Conservation (phyloP, 1,140 invertebrate genomes). For the Macrocentrus cingulum region DNA sequence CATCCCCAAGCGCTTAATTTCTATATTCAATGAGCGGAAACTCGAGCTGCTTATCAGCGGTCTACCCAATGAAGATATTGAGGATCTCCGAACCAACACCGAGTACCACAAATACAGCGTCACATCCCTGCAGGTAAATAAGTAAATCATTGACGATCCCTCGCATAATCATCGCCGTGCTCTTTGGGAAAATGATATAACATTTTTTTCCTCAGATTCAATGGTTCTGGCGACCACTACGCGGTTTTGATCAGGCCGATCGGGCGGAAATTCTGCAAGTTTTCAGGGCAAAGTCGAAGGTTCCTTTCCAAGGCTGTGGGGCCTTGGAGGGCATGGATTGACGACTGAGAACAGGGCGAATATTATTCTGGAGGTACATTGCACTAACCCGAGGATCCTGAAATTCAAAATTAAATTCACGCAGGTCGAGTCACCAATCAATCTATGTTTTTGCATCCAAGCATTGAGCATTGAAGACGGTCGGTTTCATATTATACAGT, state of each 20-base stretch:
- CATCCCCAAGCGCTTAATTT: constrained; percentile 90
- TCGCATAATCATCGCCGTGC: not conserved
- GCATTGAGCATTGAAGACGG: constrained; percentile 94
- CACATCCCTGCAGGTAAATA: constrained; percentile 78
- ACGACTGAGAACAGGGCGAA: too few species aligned
- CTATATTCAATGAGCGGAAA: constrained; percentile 96
- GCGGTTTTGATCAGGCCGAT: constrained; percentile 92
- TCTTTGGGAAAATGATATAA: not conserved
- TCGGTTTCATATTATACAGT: constrained; percentile 92
- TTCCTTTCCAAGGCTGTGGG: constrained; percentile 91
- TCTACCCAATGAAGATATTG: constrained; percentile 90
- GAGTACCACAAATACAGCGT: constrained; percentile 93
- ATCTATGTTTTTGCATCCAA: constrained; percentile 94
- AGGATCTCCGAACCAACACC: constrained; percentile 88
- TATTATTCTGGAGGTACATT: too few species aligned
- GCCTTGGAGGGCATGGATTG: constrained; percentile 95
- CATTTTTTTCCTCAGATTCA: constrained; percentile 69
- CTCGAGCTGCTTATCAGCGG: constrained; percentile 89
- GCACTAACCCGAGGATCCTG: constrained; percentile 89
- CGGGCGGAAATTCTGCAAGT: constrained; percentile 93
- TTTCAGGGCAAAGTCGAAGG: constrained; percentile 93
- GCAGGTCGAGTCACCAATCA: constrained; percentile 98
- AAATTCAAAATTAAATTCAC: constrained; percentile 80
- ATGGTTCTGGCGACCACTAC: constrained; percentile 93
- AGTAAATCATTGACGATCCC: constrained; percentile 15